Evolutionary conservation across 2,113 vertebrate species (phyloP).

Genomic region (Silurus meridionalis): DNA sequence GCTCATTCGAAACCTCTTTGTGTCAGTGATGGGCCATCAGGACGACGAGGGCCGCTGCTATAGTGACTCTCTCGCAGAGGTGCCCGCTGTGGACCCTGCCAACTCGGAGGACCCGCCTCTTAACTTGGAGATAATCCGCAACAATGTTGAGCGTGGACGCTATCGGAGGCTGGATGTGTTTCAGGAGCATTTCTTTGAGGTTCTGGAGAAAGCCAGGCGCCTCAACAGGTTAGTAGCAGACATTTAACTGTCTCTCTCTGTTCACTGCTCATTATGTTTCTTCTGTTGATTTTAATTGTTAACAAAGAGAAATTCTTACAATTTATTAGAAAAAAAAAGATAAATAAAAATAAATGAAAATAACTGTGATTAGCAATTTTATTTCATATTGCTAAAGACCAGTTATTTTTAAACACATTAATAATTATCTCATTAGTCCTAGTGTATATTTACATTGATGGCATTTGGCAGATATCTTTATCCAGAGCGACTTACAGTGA

Average conservation of each 20-base stretch:
- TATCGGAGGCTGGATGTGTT: constrained; percentile 93
- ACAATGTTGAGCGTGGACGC: constrained; percentile 89
- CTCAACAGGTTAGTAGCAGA: constrained; percentile 83
- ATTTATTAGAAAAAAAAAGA: background rate
- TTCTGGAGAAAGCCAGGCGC: constrained; percentile 90
- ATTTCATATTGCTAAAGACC: background rate
- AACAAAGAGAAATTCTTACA: background rate
- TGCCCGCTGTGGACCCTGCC: constrained; percentile 87
- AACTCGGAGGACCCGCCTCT: constrained; percentile 84
- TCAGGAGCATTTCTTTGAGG: constrained; percentile 98
- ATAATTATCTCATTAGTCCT: background rate
- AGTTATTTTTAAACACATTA: background rate
- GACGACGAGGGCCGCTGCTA: constrained; percentile 97
- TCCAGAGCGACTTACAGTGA: too few relatives aligned
- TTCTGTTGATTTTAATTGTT: background rate
- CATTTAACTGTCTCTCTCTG: background rate
- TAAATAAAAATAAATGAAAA: background rate
- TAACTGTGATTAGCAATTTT: background rate
- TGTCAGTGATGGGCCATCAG: constrained; percentile 95
- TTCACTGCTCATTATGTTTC: background rate
- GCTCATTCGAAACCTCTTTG: constrained; percentile 94
- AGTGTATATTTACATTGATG: background rate
- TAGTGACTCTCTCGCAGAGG: constrained; percentile 96
- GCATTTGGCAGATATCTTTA: too few relatives aligned
- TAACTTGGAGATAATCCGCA: constrained; percentile 90